phyloP scores from a whole-genome alignment of 2,113 vertebrate genomes.

The Clarias batrachus region DNA sequence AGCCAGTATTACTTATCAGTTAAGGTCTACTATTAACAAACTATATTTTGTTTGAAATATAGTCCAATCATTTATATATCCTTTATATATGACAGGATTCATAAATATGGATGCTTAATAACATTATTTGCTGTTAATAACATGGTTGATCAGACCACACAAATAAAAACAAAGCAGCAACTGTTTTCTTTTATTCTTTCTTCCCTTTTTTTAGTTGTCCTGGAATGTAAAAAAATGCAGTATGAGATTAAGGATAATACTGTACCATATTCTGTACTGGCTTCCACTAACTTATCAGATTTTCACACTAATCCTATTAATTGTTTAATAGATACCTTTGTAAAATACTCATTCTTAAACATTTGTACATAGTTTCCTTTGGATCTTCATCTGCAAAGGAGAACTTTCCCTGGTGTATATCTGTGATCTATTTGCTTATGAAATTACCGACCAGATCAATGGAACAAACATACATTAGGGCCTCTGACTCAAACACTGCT shows the following conservation, averaged over 20 bases:
- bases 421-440: slow-evolving; percentile 58
- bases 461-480: slow-evolving; percentile 24
- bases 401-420: slow-evolving; percentile 51
- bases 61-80: too few relatives aligned
- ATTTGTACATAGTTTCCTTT: slow-evolving; percentile 35
- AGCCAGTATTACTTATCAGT: not conserved
- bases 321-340: not conserved
- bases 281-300: not conserved
- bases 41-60: not conserved
- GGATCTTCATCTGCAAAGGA: slow-evolving; percentile 19
- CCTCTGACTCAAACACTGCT: not conserved
- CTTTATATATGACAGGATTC: not conserved
- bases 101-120: not conserved
- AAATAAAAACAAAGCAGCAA: not conserved
- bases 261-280: not conserved
- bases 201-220: not conserved
- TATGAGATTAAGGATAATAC: not conserved
- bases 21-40: not conserved
- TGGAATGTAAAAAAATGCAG: not conserved
- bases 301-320: not conserved
- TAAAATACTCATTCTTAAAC: not conserved
- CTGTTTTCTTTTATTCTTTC: not conserved
- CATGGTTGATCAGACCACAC: not conserved
- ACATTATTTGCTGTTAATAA: not conserved
- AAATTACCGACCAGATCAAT: slow-evolving; percentile 60